Base-by-base conservation (phyloP, 2,888 invertebrate species). In the Odontomyia ornata region DNA sequence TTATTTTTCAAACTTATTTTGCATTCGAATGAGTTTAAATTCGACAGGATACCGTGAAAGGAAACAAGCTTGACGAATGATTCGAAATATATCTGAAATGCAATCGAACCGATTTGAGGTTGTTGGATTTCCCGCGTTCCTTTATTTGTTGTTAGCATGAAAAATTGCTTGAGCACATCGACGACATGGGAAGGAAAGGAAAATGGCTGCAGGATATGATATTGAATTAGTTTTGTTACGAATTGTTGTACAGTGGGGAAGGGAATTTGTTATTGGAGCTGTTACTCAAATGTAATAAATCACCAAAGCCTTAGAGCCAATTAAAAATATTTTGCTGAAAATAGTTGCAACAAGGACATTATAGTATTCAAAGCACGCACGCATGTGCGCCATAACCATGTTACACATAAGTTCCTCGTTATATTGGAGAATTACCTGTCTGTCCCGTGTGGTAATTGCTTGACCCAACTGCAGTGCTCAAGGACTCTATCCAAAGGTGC, bases 1-100 rank as follows among this genome's bases (percentile, higher is more conserved):
- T 76, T 76, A 76, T 76, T 76, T 75, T 76, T 67, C 36, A 21
- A 76, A 76, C 76, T 67, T 76, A 76, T 67, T 76, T 76, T 76
- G 76, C 76, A 76, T 76, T 76, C 76, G 56, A 76, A 76, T 76
- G 47, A 62, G 64, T 57, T 27, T 5, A 23, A 64, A 27, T 27
- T 46, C 46, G 64, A 46, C 36, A 30, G 73, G 56, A 73, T 73
- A 57, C 60, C 30, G 73, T 21, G 60, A 60, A 36, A 36, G 57
- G 57, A 73, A 73, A 72, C 69, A 21, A 47, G 47, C 46, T 25
- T 69, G 69, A 69, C 69, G 69, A 69, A 69, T 69, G 47, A 47
- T 13, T 18, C 25, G 69, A 69, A 43, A 69, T 69, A 69, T 69
- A 69, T 46, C 69, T 46, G 25, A 46, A 43, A 18, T 30, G 65